Percentiles rank a stretch among this genome's conserved stretches.
Conservation (phyloP, 2,888 invertebrate species). For the Meliscaeva auricollis region DNA sequence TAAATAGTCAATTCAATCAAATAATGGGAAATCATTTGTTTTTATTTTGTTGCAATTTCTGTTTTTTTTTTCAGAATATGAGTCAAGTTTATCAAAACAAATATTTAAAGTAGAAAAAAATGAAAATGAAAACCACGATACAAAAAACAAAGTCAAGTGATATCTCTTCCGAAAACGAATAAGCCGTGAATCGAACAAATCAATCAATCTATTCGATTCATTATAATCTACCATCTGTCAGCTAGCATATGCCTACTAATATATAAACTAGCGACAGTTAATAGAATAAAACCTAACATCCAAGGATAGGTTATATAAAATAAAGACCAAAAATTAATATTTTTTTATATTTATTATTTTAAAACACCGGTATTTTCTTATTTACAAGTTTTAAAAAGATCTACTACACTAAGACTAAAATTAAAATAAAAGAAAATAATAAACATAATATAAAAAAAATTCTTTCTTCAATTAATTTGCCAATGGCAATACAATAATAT, state of each 20-base stretch:
- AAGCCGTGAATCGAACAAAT: no score
- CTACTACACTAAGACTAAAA: conserved; percentile 70
- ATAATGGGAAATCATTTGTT: conserved; percentile 30
- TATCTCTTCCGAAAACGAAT: no score
- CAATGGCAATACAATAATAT: conserved; percentile 42
- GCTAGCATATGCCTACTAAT: no score
- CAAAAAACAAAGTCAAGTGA: no score
- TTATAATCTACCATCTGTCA: no score
- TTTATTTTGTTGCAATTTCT: not conserved
- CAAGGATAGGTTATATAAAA: not conserved
- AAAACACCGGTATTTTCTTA: conserved; percentile 74
- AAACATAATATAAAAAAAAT: conserved; percentile 58
- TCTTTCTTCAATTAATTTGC: conserved; percentile 29
- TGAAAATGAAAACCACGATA: no score
- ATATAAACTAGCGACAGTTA: no score
- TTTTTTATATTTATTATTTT: conserved; percentile 73
- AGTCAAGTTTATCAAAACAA: no score
- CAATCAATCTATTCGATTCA: no score
- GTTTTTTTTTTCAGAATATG: not conserved
- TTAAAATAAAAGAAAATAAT: conserved; percentile 62
- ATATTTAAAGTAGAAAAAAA: no score
- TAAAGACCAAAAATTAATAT: conserved; percentile 51
- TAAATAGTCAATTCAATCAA: conserved; percentile 51
- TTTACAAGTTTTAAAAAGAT: conserved; percentile 72
- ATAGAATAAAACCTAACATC: not conserved